These are phyloP conservation scores for Pseudochromis fuscus DNA, from an alignment of 2,797 vertebrate species.

Conservation along the genomic window DNA sequence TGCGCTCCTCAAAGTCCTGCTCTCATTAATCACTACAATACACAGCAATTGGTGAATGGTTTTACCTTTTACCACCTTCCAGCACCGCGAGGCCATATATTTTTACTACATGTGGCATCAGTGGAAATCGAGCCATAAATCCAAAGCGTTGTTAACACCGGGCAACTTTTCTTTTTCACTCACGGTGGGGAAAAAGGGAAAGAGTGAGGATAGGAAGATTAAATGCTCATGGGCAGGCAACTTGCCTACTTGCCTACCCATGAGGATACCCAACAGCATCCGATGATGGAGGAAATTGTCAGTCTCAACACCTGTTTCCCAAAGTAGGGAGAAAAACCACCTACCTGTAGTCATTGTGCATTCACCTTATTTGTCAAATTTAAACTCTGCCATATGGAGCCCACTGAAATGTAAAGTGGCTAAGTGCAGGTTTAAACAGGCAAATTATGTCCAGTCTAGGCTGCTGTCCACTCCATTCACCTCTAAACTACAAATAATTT, in stretches of 20 bases:
- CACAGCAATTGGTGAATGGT: slow-evolving; percentile 52
- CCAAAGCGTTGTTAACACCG: slow-evolving; percentile 51
- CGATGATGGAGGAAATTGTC: slow-evolving; percentile 3
- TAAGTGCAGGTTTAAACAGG: slow-evolving; percentile 2
- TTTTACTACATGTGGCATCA: slow-evolving; percentile 62
- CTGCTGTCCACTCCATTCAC: slow-evolving; percentile 30
- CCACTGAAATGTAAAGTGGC: slow-evolving; percentile 17
- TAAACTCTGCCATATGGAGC: slow-evolving; percentile 12
- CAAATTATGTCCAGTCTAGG: slow-evolving; percentile 2
- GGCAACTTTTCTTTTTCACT: slow-evolving; percentile 39
- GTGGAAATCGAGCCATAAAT: slow-evolving; percentile 65
- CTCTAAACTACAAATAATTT: slow-evolving; percentile 40
- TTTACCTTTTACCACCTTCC: slow-evolving; percentile 64
- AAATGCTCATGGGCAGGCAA: slow-evolving; percentile 35
- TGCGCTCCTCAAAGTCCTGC: slow-evolving; percentile 44
- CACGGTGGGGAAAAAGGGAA: slow-evolving; percentile 16
- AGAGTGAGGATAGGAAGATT: slow-evolving; percentile 33
- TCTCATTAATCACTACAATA: slow-evolving; percentile 71
- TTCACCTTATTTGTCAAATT: slow-evolving; percentile 8
- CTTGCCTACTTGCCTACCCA: slow-evolving; percentile 9
- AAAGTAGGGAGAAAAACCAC: not conserved
- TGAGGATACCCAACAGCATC: no score
- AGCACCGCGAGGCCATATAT: slow-evolving; percentile 51
- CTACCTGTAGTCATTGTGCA: not conserved
- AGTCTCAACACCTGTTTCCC: slow-evolving; percentile 5